Evolutionary conservation across 1,140 invertebrate genomes (phyloP).

Genomic region (Drosophila murphyi): DNA sequence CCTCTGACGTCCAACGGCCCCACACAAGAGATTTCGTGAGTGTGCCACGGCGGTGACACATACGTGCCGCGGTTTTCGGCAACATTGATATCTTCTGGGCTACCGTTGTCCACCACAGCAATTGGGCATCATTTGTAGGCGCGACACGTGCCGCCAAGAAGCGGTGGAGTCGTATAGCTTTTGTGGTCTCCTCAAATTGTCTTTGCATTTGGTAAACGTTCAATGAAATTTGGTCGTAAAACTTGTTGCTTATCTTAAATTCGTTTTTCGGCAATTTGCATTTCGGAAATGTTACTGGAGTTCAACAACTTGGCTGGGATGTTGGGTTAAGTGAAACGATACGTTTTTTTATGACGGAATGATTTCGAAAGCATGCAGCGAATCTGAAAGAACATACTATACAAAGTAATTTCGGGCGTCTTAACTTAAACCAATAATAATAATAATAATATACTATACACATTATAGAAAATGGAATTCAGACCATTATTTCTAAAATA

Average conservation of each 20-base stretch:
- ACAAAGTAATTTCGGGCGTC: no score
- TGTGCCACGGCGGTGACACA: conserved; percentile 63
- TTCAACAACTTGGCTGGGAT: conserved; percentile 54
- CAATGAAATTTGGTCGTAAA: conserved; percentile 78
- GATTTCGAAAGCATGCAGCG: not conserved
- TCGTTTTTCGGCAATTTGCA: conserved; percentile 56
- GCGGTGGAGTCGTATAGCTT: conserved; percentile 16
- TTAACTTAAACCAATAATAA: no score
- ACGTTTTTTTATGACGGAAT: not conserved
- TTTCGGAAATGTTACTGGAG: conserved; percentile 57
- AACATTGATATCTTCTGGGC: conserved; percentile 62
- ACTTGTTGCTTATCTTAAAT: conserved; percentile 75
- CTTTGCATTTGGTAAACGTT: conserved; percentile 69
- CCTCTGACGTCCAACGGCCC: conserved; percentile 55
- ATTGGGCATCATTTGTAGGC: conserved; percentile 70
- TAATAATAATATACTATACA: no score
- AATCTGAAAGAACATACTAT: no score
- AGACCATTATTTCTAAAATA: no score
- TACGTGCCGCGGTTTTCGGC: conserved; percentile 47
- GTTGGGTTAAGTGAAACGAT: not conserved
- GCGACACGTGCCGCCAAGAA: conserved; percentile 56
- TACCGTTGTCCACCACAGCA: conserved; percentile 56
- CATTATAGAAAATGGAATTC: no score
- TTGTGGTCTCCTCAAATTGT: conserved; percentile 20
- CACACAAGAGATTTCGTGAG: conserved; percentile 66